Evolutionary conservation across 2,113 vertebrate genomes (phyloP).

Genomic region (Alosa alosa): DNA sequence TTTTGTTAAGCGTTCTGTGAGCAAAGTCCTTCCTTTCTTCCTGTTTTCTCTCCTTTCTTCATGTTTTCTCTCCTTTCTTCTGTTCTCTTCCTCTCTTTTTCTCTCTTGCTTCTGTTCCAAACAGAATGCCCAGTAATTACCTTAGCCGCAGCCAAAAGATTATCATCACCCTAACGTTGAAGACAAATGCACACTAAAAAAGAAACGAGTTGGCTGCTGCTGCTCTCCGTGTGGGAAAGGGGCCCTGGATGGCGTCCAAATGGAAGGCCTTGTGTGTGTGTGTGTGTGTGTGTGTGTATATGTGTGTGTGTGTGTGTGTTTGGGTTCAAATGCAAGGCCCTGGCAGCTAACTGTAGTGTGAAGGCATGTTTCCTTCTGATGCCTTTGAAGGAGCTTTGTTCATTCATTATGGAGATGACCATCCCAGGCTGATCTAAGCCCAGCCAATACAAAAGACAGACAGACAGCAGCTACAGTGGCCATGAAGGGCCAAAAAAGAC

Average conservation of each 20-base stretch:
- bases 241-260: constrained; percentile 36
- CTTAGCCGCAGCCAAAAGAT: constrained; percentile 39
- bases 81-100: not conserved
- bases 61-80: no score
- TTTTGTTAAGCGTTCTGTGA: not conserved
- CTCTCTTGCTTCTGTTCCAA: not conserved
- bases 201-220: constrained; percentile 33
- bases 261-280: constrained; percentile 21
- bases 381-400: constrained; percentile 42
- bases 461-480: constrained; percentile 17
- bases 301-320: constrained; percentile 32
- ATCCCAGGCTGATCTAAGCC: constrained; percentile 40
- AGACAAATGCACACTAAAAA: constrained; percentile 40
- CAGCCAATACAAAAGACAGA: constrained; percentile 34
- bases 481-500: constrained; percentile 16
- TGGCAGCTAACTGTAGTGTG: constrained; percentile 42
- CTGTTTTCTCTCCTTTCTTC: not conserved
- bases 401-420: constrained; percentile 40
- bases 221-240: constrained; percentile 37
- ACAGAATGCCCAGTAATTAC: constrained; percentile 42
- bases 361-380: constrained; percentile 41
- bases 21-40: not conserved
- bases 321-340: constrained; percentile 39
- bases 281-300: no score
- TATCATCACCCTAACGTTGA: constrained; percentile 44